These are phyloP conservation scores for Xestia xanthographa DNA, from an alignment of 2,888 invertebrate species.

Conservation along the genomic window DNA sequence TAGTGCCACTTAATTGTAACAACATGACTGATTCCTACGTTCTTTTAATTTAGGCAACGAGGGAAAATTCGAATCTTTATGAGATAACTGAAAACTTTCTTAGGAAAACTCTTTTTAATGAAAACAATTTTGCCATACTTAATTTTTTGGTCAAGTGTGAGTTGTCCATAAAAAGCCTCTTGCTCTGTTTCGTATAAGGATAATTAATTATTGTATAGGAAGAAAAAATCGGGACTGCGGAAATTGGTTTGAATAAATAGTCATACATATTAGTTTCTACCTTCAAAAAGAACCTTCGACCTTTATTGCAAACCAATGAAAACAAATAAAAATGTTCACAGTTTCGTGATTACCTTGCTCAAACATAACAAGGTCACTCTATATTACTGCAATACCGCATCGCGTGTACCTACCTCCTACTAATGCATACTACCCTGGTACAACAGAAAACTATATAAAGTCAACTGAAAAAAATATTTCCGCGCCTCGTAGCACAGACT, in stretches of 20 bases:
- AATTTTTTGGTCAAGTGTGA: not conserved
- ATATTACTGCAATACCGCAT: conserved; percentile 3
- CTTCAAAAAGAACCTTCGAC: not conserved
- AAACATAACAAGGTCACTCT: conserved; percentile 3
- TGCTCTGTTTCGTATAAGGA: not conserved
- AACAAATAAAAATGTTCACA: not conserved
- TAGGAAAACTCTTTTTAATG: not conserved
- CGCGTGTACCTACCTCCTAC: not conserved
- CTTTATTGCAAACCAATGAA: not conserved
- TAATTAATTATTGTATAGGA: not conserved
- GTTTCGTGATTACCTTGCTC: not conserved
- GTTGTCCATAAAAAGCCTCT: not conserved
- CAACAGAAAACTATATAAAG: conserved; percentile 14
- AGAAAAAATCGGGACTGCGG: not conserved
- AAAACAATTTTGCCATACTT: not conserved
- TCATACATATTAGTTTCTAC: too few species aligned
- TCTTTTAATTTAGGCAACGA: not conserved
- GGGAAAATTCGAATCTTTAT: not conserved
- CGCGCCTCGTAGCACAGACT: conserved; percentile 26
- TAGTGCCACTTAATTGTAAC: not conserved
- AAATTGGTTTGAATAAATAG: not conserved
- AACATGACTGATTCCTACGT: not conserved
- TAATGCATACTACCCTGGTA: not conserved
- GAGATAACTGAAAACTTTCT: not conserved
- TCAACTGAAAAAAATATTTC: conserved; percentile 19